These are phyloP conservation scores for Spicauda simplicius DNA, from an alignment of 2,888 invertebrate genomes.

Conservation along the genomic window DNA sequence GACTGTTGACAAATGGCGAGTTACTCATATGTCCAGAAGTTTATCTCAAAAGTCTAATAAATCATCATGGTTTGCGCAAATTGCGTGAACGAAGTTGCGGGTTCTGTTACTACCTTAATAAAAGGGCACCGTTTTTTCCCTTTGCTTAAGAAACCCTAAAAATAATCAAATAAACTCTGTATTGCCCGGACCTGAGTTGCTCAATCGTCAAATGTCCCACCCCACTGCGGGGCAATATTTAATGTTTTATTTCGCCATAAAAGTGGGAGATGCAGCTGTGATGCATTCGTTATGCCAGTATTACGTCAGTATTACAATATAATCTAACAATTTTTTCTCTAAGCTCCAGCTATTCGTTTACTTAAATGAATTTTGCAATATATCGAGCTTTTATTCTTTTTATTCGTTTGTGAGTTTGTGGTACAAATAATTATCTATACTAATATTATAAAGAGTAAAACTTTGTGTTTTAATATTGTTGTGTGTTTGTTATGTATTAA, in stretches of 20 bases:
- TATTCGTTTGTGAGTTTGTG: background rate
- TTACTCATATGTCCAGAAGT: no score
- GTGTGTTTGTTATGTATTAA: no score
- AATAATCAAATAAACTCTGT: conserved; percentile 28
- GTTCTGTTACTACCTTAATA: no score
- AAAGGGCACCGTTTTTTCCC: no score
- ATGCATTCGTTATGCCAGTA: conserved; percentile 60
- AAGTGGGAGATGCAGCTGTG: conserved; percentile 68
- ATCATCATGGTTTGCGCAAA: no score
- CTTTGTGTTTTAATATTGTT: no score
- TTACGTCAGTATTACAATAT: conserved; percentile 42
- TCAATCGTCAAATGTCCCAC: conserved; percentile 60
- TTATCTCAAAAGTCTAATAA: no score
- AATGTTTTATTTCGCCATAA: conserved; percentile 78
- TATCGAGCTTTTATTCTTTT: background rate
- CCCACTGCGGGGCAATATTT: conserved; percentile 53
- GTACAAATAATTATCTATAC: background rate
- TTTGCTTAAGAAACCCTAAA: background rate
- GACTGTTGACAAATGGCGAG: no score
- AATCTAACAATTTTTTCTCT: conserved; percentile 16
- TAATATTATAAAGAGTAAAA: no score
- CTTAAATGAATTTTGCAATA: conserved; percentile 7
- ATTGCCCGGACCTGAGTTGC: conserved; percentile 44
- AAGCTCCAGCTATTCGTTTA: conserved; percentile 12
- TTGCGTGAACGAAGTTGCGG: no score